phyloP scores from a whole-genome alignment of 30 jellyfish, hydroid and myxozoan species.

The Turritopsis rubra region DNA sequence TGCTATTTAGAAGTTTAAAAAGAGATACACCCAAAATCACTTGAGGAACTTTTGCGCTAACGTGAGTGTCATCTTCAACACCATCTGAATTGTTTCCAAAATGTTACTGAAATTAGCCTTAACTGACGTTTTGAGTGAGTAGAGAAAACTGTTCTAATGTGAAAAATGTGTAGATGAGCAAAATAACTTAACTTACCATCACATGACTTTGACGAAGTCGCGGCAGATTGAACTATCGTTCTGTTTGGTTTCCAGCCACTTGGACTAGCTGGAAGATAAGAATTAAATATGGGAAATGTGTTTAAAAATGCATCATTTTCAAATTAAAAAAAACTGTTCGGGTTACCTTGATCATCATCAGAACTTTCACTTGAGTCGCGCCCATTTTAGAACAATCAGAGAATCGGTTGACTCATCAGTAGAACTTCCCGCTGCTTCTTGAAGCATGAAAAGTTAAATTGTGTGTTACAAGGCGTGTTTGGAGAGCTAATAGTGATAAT shows the following conservation, averaged over 20 bases:
- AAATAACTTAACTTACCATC: background rate
- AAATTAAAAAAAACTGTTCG: background rate
- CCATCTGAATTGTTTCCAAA: background rate
- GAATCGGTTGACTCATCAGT: no score
- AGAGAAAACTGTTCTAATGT: background rate
- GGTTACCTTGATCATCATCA: background rate
- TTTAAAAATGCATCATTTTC: background rate
- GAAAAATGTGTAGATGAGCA: background rate
- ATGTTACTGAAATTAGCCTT: background rate
- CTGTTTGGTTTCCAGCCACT: background rate
- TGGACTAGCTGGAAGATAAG: background rate
- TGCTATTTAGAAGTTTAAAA: background rate
- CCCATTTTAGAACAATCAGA: no score
- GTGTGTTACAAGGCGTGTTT: no score
- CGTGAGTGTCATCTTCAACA: background rate
- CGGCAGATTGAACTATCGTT: background rate
- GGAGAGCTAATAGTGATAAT: no score
- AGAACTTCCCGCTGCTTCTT: no score
- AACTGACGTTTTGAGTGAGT: background rate
- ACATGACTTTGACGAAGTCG: background rate
- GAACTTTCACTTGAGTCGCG: background rate
- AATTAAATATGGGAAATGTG: background rate
- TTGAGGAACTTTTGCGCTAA: background rate
- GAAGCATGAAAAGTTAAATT: no score
- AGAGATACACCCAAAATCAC: background rate